Percentiles rank a stretch among this genome's conserved stretches.
These are phyloP conservation scores for Poecile montanus DNA, from an alignment of 2,797 vertebrate genomes.

Conservation along the genomic window DNA sequence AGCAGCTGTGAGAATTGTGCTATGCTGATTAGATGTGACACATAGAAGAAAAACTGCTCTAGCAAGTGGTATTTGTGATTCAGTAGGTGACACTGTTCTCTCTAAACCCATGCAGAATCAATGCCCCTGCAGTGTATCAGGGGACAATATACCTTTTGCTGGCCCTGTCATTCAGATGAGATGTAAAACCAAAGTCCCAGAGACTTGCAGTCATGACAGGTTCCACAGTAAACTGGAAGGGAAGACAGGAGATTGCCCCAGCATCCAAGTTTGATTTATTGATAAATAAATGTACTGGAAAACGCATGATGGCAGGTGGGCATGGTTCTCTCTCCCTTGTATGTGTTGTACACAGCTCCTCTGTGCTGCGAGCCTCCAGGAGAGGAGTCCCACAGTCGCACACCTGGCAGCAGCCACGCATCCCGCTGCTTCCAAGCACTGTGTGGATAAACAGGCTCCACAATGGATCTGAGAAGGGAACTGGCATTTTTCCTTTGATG, in stretches of 20 bases:
- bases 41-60: conserved; percentile 47
- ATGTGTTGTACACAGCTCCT: fast-evolving
- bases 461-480: fast-evolving
- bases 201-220: not conserved
- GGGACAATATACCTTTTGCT: not conserved
- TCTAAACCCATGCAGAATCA: not conserved
- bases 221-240: not conserved
- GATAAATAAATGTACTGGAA: not conserved
- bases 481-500: not conserved
- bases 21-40: conserved; percentile 59
- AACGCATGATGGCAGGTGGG: fast-evolving
- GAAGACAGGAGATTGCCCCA: not conserved
- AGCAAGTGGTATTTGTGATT: conserved; percentile 50
- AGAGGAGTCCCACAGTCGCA: not conserved
- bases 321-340: not conserved
- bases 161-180: not conserved
- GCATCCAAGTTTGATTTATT: not conserved
- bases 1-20: conserved; percentile 56
- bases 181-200: not conserved
- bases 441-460: not conserved
- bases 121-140: not conserved
- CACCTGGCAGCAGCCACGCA: not conserved
- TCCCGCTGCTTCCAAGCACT: fast-evolving
- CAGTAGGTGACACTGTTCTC: conserved; percentile 32
- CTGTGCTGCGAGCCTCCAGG: not conserved